Evolutionary conservation across 35 echinoderm and acorn worm genomes (phyloP).

Genomic region (Chiridota heheva): DNA sequence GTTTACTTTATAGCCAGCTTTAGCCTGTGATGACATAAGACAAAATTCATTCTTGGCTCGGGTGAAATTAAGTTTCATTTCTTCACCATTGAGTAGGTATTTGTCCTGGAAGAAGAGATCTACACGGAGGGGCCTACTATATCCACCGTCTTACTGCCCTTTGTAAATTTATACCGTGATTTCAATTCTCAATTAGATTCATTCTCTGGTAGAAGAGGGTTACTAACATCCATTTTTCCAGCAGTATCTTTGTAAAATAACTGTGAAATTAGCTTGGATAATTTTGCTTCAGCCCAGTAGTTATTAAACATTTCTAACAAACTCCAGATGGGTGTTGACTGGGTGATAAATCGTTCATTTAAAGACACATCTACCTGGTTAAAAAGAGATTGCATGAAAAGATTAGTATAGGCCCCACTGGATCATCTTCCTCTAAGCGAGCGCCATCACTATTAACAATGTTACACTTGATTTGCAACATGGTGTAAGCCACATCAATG

Average conservation of each 20-base stretch:
- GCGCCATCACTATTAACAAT: background rate
- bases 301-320: constrained; percentile 3
- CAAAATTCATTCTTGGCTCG: constrained; percentile 25
- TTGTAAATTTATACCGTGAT: background rate
- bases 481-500: background rate
- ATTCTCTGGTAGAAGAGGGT: background rate
- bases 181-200: too few species aligned
- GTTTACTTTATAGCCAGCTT: constrained; percentile 21
- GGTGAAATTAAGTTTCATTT: constrained; percentile 50
- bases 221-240: background rate
- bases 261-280: background rate
- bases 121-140: too few species aligned
- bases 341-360: constrained; percentile 5
- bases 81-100: constrained; percentile 50
- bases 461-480: background rate
- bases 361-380: constrained; percentile 1
- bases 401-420: background rate
- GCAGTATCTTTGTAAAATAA: constrained; percentile 25
- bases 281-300: background rate
- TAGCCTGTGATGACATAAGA: constrained; percentile 27
- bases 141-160: background rate
- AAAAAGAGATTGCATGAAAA: constrained; percentile 1
- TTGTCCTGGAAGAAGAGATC: constrained; percentile 18
- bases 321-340: background rate
- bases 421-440: background rate